Evolutionary conservation across 2,888 invertebrate species (phyloP).

Genomic region (Rhamnusium bicolor): DNA sequence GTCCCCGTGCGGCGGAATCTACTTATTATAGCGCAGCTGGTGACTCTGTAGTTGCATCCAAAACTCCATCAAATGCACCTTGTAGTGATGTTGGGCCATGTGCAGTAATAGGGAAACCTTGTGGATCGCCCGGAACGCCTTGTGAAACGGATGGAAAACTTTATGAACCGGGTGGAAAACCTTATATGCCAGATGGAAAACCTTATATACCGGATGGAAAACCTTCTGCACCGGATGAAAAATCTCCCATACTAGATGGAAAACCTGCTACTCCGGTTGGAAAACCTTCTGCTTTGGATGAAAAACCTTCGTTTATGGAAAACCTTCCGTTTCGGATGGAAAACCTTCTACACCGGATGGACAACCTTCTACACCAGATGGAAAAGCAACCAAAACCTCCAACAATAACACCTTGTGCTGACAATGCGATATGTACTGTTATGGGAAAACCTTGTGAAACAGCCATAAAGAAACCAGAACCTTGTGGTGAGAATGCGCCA

Average conservation of each 20-base stretch:
- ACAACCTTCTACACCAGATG: background rate
- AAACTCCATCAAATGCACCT: background rate
- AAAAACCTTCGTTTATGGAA: too few species aligned
- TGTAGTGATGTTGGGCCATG: background rate
- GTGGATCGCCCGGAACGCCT: background rate
- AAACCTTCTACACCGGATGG: background rate
- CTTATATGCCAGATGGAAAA: too few species aligned
- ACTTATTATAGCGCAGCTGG: background rate
- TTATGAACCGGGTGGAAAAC: background rate
- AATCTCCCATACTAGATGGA: background rate
- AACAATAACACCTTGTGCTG: too few species aligned
- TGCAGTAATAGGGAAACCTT: background rate
- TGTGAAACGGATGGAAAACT: background rate
- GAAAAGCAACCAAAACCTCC: too few species aligned
- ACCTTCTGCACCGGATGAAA: too few species aligned
- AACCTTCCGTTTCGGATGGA: too few species aligned
- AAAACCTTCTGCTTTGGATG: too few species aligned
- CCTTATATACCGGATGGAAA: too few species aligned
- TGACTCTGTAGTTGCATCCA: background rate
- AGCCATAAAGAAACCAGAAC: background rate
- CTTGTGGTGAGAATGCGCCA: slow-evolving; percentile 14
- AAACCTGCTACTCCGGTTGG: too few species aligned
- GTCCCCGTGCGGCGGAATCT: background rate
- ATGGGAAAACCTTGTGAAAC: too few species aligned
- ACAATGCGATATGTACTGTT: background rate